Evolutionary conservation across 2,113 vertebrate genomes (phyloP), one percentile per base, ranked within the genome.

Genomic region (Crotophaga sulcirostris): DNA sequence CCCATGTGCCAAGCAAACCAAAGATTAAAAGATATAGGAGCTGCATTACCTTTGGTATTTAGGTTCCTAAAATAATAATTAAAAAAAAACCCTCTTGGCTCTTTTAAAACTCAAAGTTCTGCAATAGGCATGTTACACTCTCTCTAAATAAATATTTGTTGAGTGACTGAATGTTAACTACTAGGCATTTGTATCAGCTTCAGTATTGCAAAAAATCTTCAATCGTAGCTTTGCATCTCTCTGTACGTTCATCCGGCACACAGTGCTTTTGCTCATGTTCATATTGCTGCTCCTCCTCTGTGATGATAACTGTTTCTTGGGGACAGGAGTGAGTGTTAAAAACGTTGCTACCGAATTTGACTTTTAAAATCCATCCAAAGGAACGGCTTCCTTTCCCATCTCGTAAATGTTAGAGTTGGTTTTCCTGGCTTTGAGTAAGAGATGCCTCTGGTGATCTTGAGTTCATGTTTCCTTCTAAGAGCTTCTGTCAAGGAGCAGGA

Each of bases 141-240:
- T 42, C 34, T 80, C 63, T 87, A 91, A 95, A 83, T 80, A 96
- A 96, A 88, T 95, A 93, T 92, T 94, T 95, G 87, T 73, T 51
- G 40, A 80, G 60, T 80, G 93, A 94, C 84, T 95, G 68, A 90
- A 93, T 79, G 93, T 94, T 96, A 88, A 93, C 91, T 92, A 55
- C 64, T 38, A 76, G n/a, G 58, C 38, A 74, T 36, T 83, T 26
- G n/a, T 77, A 90, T 42, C 6, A 4, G 68, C 38, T 86, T 93
- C 85, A 59, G 42, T 63, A 72, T 58, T 85, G 87, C 84, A 95
- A 68, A n/a, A 89, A 93, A 89, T 56, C 67, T 64, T 88, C 60
- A 80, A 0, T 77, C 40, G 9, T 38, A 59, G 3, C 47, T 79
- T 93, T 33, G 20, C 17, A 26, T 60, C 17, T 85, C 78, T 92